Percentiles rank a stretch among this genome's conserved stretches.
Conservation (phyloP, 2,113 vertebrate species). For the Sinocyclocheilus rhinocerous region DNA sequence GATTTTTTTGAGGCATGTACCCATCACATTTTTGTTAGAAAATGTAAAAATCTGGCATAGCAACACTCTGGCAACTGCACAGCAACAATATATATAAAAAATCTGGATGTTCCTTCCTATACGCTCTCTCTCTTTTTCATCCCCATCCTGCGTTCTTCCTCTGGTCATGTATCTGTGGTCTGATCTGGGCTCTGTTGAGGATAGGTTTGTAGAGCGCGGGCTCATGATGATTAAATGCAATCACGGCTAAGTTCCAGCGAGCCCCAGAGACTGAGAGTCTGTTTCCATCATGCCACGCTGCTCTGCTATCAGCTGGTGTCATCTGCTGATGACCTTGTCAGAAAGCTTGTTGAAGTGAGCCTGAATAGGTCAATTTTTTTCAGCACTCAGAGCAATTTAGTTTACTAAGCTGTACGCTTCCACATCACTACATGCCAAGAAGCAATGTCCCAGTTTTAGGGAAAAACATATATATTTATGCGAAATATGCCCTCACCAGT, state of each 20-base stretch:
- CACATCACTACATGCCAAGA: constrained; percentile 56
- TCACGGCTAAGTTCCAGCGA: constrained; percentile 42
- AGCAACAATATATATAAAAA: too few species aligned
- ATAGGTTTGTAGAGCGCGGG: constrained; percentile 43
- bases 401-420: constrained; percentile 25
- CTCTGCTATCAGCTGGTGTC: constrained; percentile 10
- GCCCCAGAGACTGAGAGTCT: constrained; percentile 39
- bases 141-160: constrained; percentile 52
- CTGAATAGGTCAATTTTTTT: constrained; percentile 6
- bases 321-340: constrained; percentile 34
- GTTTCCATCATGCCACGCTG: constrained; percentile 29
- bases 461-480: constrained; percentile 60
- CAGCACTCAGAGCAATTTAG: constrained; percentile 5
- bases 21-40: too few species aligned
- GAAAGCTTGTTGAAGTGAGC: constrained; percentile 12
- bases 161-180: constrained; percentile 27
- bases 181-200: constrained; percentile 8
- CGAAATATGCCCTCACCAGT: constrained; percentile 61
- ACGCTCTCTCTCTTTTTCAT: constrained; percentile 35
- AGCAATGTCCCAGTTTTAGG: constrained; percentile 72
- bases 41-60: too few species aligned
- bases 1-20: too few species aligned
- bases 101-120: constrained; percentile 54
- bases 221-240: constrained; percentile 44
- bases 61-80: too few species aligned